Evolutionary conservation across 1,140 invertebrate genomes (phyloP).

Genomic region (Myzus persicae): DNA sequence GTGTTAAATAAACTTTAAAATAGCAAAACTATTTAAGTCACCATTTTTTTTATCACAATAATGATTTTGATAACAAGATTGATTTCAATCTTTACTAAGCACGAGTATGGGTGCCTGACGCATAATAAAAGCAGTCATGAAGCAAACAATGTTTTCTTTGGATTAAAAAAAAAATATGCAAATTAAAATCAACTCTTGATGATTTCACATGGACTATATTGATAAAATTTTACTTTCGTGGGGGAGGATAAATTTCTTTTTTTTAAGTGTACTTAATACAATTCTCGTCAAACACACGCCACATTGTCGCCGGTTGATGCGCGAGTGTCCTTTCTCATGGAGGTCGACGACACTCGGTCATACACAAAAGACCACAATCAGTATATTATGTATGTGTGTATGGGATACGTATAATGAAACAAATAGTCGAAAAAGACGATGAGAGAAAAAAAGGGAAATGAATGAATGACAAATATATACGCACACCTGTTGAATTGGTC

Average conservation of each 20-base stretch:
- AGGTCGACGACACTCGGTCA: slow-evolving; percentile 50
- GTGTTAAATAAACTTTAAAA: neutral
- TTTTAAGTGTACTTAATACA: neutral
- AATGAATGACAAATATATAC: slow-evolving; percentile 41
- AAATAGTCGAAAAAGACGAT: slow-evolving; percentile 40
- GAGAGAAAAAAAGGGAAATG: slow-evolving; percentile 45
- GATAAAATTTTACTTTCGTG: neutral
- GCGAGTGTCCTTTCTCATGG: slow-evolving; percentile 48
- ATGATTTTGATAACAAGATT: neutral
- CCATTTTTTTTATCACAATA: neutral
- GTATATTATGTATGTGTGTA: neutral
- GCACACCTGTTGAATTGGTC: slow-evolving; percentile 56
- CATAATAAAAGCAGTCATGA: neutral
- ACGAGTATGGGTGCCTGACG: too few relatives aligned
- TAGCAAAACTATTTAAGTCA: neutral
- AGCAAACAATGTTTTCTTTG: neutral
- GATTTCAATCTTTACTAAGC: neutral
- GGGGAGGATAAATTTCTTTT: neutral
- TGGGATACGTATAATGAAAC: slow-evolving; percentile 37
- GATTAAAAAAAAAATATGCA: neutral
- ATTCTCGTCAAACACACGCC: slow-evolving; percentile 10
- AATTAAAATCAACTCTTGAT: neutral
- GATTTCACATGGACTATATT: neutral
- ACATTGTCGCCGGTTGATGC: slow-evolving; percentile 21
- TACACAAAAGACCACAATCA: slow-evolving; percentile 53